phyloP scores from a whole-genome alignment of 2,888 invertebrate genomes.

The Dendrolimus houi region DNA sequence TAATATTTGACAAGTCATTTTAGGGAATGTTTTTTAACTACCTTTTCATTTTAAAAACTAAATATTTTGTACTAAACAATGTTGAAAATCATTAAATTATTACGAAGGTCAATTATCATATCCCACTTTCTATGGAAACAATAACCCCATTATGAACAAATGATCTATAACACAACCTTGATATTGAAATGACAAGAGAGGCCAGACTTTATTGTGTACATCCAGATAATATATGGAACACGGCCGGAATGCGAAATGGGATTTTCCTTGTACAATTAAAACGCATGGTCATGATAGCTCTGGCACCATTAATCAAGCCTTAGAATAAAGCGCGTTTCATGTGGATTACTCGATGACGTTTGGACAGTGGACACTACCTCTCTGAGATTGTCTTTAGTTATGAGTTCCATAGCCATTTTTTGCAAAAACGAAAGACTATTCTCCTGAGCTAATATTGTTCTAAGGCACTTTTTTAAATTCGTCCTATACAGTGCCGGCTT shows the following conservation, averaged over 20 bases:
- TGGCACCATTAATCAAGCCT: conserved; percentile 1
- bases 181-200: background rate
- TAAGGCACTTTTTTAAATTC: too few species aligned
- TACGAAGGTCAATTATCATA: background rate
- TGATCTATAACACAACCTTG: background rate
- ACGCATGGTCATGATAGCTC: conserved; percentile 2
- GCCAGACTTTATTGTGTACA: background rate
- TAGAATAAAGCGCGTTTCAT: background rate
- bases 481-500: too few species aligned
- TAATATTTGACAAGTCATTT: too few species aligned
- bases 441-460: too few species aligned
- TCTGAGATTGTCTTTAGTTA: too few species aligned
- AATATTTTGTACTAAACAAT: too few species aligned
- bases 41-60: too few species aligned
- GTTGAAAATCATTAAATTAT: too few species aligned
- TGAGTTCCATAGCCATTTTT: too few species aligned
- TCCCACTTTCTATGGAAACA: background rate
- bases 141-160: background rate
- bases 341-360: background rate
- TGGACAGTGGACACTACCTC: background rate
- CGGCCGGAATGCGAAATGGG: background rate
- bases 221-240: background rate
- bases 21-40: too few species aligned
- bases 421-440: too few species aligned
- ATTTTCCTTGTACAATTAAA: conserved; percentile 1